Base-by-base conservation (phyloP, 2,888 invertebrate species). In the Aquatica leii region DNA sequence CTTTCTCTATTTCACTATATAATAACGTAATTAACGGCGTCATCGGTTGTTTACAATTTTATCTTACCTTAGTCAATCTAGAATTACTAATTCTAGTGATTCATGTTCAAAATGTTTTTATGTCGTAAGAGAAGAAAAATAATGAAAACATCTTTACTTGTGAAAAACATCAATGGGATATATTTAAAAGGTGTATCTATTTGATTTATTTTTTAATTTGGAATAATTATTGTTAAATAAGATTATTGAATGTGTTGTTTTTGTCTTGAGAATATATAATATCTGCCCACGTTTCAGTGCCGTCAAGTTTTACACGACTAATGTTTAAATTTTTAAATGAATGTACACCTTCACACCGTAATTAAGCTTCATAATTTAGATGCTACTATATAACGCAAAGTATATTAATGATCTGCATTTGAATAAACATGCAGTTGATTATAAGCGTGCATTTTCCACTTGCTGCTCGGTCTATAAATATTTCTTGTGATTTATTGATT, bases 291-390 rank as follows among this genome's bases (percentile, higher is more conserved):
- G 46, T 18, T 18, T n/a, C 46, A n/a, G 18, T 46, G 46, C 17
- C 46, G 46, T 46, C 41, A 41, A 41, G 46, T 46, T 46, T 46
- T 46, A 46, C 18, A 18, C n/a, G 17, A 46, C 18, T 46, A 46
- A 46, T 46, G 18, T 46, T 17, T 2, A n/a, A 46, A n/a, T n/a
- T n/a, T n/a, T n/a, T n/a, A n/a, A n/a, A n/a, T n/a, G 46, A 46
- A 46, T 46, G 46, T 46, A 46, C 46, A 46, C 46, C 46, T 46
- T 46, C 46, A 18, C 46, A 46, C 20, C 18, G 17, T 20, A 46
- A 46, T 46, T 46, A 46, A 18, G 18, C 46, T 11, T 8, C 18
- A 18, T 18, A 4, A 46, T 46, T 46, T 46, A 46, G 46, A 17
- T 11, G 18, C 18, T 41, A 41, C 17, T 18, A 18, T n/a, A 43